Evolutionary conservation across 2,113 vertebrate species (phyloP).

Genomic region (Poeciliopsis occidentalis): DNA sequence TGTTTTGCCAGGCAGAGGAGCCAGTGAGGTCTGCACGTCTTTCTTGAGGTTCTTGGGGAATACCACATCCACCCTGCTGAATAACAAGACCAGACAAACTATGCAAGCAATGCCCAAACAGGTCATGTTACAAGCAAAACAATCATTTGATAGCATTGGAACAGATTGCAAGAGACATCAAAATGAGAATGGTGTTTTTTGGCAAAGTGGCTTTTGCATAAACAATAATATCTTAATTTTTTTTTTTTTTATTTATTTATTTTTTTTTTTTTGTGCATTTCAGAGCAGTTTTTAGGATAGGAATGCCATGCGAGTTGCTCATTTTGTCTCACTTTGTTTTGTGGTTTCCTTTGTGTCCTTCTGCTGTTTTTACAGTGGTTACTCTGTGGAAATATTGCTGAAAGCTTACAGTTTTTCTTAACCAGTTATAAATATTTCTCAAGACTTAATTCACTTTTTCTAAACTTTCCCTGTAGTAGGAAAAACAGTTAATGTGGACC

Average conservation of each 20-base stretch:
- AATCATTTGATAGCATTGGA: constrained; percentile 68
- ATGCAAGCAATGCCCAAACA: constrained; percentile 81
- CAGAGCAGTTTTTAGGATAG: constrained; percentile 37
- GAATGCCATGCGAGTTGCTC: constrained; percentile 47
- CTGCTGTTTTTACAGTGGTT: constrained; percentile 67
- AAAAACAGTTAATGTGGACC: constrained; percentile 34
- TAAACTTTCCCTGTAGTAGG: constrained; percentile 27
- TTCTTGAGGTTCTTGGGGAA: constrained; percentile 77
- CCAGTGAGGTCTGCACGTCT: constrained; percentile 56
- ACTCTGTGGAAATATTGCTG: constrained; percentile 55
- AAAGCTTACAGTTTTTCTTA: constrained; percentile 56
- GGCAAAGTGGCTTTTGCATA: constrained; percentile 47
- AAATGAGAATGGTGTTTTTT: constrained; percentile 33
- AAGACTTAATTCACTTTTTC: constrained; percentile 53
- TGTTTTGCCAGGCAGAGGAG: constrained; percentile 77
- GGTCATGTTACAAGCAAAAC: constrained; percentile 79
- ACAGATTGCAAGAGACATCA: constrained; percentile 59
- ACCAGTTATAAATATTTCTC: constrained; percentile 57
- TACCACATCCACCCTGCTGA: constrained; percentile 73
- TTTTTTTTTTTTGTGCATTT: constrained; percentile 62
- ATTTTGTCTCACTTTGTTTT: constrained; percentile 60
- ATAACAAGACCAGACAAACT: constrained; percentile 79
- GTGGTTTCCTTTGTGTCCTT: constrained; percentile 59
- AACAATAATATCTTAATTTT: constrained; percentile 51
- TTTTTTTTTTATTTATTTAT: constrained; percentile 26